Base-by-base conservation (phyloP, 2,888 invertebrate genomes). In the Rhagonycha fulva region DNA sequence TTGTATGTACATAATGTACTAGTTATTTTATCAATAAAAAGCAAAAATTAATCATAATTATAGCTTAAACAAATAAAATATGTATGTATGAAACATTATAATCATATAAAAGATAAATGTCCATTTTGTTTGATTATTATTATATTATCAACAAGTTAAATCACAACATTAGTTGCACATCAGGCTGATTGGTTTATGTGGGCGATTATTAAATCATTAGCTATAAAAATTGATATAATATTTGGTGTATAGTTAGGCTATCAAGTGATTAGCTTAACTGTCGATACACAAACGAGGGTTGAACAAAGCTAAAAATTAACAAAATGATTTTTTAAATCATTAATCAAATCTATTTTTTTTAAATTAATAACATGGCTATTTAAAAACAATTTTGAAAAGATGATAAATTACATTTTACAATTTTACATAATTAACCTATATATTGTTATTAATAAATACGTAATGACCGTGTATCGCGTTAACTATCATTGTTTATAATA, bases 91-190 rank as follows among this genome's bases (percentile, higher is more conserved):
- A 63, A 32, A 62, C 70, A 76, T 76, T 76, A 76, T 76, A 76
- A 76, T 76, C 72, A 70, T 70, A 76, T 76, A 72, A 76, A 76
- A 63, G 67, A 77, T 72, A 77, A 75, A 75, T 74, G 75, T 69
- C 74, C 74, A 74, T 77, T 77, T 74, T 77, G 75, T 71, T 63
- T 70, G 71, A 47, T 62, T 76, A 76, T 76, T 73, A 71, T 71
- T 75, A 69, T 72, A 77, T 76, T 78, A 78, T 78, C 78, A 76
- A 76, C 76, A 78, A 76, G 70, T 78, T 78, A 78, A 78, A 78
- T 78, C 78, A 74, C 70, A 70, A 76, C 76, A 76, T 78, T 78
- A 78, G 78, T 70, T 71, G 76, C 61, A 76, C 75, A 78, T 78
- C 68, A 78, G 74, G 71, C 32, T 67, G 76, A 78, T 73, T 78